Evolutionary conservation across 2,113 vertebrate genomes (phyloP), one percentile per base, ranked within the genome.

Genomic region (Pomatorhinus ruficollis): DNA sequence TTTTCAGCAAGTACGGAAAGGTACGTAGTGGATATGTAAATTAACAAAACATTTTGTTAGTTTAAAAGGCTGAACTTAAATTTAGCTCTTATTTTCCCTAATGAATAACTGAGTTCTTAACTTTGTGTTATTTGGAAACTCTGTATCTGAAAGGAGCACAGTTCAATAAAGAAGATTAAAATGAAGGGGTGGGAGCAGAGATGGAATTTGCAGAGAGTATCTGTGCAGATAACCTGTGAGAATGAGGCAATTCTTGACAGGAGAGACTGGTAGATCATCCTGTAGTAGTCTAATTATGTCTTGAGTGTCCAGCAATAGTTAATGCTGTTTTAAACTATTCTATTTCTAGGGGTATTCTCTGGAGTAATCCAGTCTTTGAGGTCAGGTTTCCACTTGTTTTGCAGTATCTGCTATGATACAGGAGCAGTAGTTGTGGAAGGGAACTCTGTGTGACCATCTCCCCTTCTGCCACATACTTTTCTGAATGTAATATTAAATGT

Each of bases 1-100:
- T 99, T 19, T 99, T 99, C 97, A 99, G 99, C 98, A 99, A 99
- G 92, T 98, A 99, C 28, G 99, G 99, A 65, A 99, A 99, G 99
- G 99, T 99, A 81, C 0, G 96, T 74, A 21, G 35, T 1, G 3
- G 25, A 13, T 42, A 4, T 4, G 7, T 49, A 33, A 53, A 37
- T 31, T 37, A 60, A 33, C 9, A 45, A 53, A 30, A 5, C 1
- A 4, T 68, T 74, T 13, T 45, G 7, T 30, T 22, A 22, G 1
- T 65, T 77, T 22, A 11, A 57, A 60, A 47, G 22, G 21, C 18
- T 81, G 31, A 80, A 16, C 25, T 77, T 52, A 31, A 81, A 66
- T 47, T 27, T 24, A 16, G 6, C 17, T 69, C 11, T 50, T 69
- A 1, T 8, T 83, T 93, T 84, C 50, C 54, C 18, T 79, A 18